These are phyloP conservation scores for Holcopasites calliopsidis DNA, from an alignment of 1,140 invertebrate genomes.

Conservation along the genomic window DNA sequence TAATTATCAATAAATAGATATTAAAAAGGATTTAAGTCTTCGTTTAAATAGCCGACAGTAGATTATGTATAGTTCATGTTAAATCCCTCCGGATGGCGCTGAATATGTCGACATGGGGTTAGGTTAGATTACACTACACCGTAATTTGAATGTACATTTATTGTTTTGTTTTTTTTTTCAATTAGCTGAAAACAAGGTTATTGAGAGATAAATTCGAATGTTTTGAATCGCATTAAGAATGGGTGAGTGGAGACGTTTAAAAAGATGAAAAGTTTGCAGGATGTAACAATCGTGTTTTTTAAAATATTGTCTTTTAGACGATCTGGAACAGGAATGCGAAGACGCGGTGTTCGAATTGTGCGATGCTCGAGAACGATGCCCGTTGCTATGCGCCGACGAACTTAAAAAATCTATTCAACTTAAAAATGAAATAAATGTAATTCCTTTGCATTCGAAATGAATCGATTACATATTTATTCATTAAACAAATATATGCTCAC, in stretches of 20 bases:
- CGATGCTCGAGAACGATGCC: slow-evolving; percentile 66
- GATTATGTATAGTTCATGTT: no score
- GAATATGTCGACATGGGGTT: neutral
- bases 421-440: slow-evolving; percentile 62
- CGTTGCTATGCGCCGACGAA: slow-evolving; percentile 61
- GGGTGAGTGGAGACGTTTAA: slow-evolving; percentile 2
- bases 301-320: slow-evolving; percentile 37
- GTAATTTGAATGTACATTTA: neutral
- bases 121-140: neutral
- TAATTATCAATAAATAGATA: neutral
- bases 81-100: neutral
- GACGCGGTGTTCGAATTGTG: slow-evolving; percentile 67
- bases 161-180: neutral
- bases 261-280: neutral
- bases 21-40: neutral
- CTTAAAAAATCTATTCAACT: slow-evolving; percentile 59
- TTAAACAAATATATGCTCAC: neutral
- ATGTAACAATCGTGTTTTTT: neutral
- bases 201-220: neutral
- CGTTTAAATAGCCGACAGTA: neutral
- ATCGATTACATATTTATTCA: neutral
- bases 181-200: neutral
- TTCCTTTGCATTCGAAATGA: neutral
- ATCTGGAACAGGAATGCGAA: slow-evolving; percentile 67
- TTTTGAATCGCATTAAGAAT: slow-evolving; percentile 1